Base-by-base conservation (phyloP, 2,113 vertebrate genomes). In the Lynx canadensis region DNA sequence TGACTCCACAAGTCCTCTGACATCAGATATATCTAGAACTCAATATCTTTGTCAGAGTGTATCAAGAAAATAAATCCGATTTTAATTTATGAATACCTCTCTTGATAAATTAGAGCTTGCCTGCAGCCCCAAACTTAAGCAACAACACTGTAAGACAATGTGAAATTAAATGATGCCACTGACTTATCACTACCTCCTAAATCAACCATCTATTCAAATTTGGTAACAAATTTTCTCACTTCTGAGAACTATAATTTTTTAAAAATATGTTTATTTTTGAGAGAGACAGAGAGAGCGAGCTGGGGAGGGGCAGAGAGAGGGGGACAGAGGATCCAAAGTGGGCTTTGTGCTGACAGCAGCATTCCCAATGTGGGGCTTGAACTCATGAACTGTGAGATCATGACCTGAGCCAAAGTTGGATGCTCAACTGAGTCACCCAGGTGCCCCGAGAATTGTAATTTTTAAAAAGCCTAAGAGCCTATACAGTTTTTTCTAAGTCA, bases 91-190 rank as follows among this genome's bases (percentile, higher is more conserved):
- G 50, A 94, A 63, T 10, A 83, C 7, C 23, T 81, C 29, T 55
- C 73, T 65, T 69, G 50, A 83, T 50, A 86, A 86, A 33, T 95
- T 50, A 90, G 66, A 73, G 31, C 3, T 27, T 68, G 69, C 55
- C 73, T 80, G 19, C 4, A 95, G 66, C 38, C 45, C 25, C 3
- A 81, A 93, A 93, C 19, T 81, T 55, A 55, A 66, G 73, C 10
- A 65, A 82, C 48, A 80, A 82, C 48, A 81, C 84, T 94, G n/a
- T 89, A 81, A 82, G 48, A 71, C 29, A 93, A 57, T 2, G 25
- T 89, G 63, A 95, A 82, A 82, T 94, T 45, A 88, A 96, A 82
- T 92, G 31, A 89, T 50, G 41, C 50, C 14, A 45, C 6, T 69
- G 33, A 73, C 4, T 19, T 48, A 63, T 89, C 38, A 95, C 25